These are phyloP conservation scores for Aphis gossypii DNA, from an alignment of 1,140 invertebrate genomes.

Conservation along the genomic window DNA sequence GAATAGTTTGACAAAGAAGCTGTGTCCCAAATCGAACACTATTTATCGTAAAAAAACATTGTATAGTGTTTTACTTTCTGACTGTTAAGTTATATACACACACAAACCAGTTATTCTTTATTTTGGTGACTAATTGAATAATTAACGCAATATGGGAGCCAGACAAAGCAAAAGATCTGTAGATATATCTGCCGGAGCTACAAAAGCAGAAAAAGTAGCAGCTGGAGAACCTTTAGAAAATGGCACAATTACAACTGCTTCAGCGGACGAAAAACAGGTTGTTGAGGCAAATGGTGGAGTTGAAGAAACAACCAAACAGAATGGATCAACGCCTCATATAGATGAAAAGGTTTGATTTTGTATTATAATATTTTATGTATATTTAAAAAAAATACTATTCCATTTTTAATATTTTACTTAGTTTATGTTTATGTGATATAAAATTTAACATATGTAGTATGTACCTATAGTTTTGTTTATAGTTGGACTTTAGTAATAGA, in stretches of 20 bases:
- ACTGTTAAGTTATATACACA: not conserved
- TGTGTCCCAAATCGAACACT: not conserved
- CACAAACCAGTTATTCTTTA: not conserved
- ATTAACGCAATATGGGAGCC: constrained; percentile 73
- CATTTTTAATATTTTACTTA: not conserved
- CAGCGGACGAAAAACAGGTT: constrained; percentile 39
- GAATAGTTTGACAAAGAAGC: constrained; percentile 36
- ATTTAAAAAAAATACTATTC: not conserved
- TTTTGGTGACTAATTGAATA: not conserved
- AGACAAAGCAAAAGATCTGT: constrained; percentile 85
- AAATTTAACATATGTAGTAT: not conserved
- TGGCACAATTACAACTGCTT: constrained; percentile 48
- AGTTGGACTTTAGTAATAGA: not conserved
- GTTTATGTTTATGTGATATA: not conserved
- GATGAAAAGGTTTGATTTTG: constrained; percentile 38
- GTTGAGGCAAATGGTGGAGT: constrained; percentile 18
- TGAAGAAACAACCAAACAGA: constrained; percentile 42
- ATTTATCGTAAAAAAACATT: not conserved
- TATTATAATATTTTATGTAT: not conserved
- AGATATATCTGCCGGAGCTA: constrained; percentile 81
- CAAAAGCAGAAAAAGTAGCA: constrained; percentile 72
- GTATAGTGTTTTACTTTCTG: not conserved
- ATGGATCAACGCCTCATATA: constrained; percentile 39
- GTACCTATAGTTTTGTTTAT: not conserved
- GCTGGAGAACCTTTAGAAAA: constrained; percentile 63